Evolutionary conservation across 2,113 vertebrate species (phyloP), one percentile per base, ranked within the genome.

Genomic region (Pseudolaguvia tuberculata): DNA sequence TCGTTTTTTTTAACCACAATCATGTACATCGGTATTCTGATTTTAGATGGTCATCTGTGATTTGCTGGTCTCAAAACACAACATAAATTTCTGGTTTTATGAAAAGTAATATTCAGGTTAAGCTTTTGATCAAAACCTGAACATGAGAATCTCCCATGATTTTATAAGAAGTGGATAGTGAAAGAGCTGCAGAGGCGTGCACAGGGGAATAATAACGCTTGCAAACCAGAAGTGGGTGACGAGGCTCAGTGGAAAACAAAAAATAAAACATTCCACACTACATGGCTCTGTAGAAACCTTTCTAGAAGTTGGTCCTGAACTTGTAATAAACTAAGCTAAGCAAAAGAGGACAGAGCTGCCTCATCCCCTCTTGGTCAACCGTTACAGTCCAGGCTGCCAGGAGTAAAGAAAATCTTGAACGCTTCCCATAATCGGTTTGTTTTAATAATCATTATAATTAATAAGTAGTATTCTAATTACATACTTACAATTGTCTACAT

Each of bases 381-480:
- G 1, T 20, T 20, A 51, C 17, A 27, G 74, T 58, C 56, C 55
- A 70, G 66, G 53, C 21, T 77, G 63, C 65, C 47, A 4, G 45
- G 75, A 57, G 73, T 68, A 66, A 76, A 51, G 25, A 58, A 52
- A 18, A 70, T 76, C 47, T 42, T 56, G 25, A 25, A 63, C 27
- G 66, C 23, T 53, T 52, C 55, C 52, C 35, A 59, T 48, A 47
- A 13, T 59, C 75, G 75, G 63, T 57, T 77, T 15, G 7, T 35
- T 69, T 52, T 52, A 70, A 80, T 62, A 55, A 76, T 62, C 9
- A 51, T 31, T 42, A 45, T 62, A 69, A 78, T 69, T 71, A 70
- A 70, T 42, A 75, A 72, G 29, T 63, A 63, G 42, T 66, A 66
- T 7, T 75, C 55, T 77, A 71, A 12, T 62, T 71, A 63, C 71